These are phyloP conservation scores for Heterocephalus glaber DNA, from an alignment of 2,113 vertebrate genomes.

Conservation along the genomic window DNA sequence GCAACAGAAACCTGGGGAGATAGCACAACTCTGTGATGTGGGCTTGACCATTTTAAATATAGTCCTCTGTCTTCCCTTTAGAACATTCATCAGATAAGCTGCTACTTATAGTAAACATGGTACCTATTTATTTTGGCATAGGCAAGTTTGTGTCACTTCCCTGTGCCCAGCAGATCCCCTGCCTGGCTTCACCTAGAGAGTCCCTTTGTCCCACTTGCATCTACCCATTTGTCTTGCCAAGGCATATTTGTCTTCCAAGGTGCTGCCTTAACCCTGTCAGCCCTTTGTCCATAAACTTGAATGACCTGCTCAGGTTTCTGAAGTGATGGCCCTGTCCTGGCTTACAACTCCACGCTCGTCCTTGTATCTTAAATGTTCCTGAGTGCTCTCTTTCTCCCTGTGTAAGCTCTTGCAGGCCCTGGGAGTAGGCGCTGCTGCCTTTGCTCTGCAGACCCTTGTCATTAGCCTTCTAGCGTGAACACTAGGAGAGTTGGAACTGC, in stretches of 20 bases:
- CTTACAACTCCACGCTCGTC: neutral
- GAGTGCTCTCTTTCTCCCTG: neutral
- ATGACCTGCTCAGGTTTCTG: neutral
- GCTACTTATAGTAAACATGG: neutral
- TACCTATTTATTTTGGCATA: neutral
- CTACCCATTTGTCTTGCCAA: neutral
- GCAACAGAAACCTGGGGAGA: too few species aligned
- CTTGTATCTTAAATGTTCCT: neutral
- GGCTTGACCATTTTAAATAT: neutral
- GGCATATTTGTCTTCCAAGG: neutral
- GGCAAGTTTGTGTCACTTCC: neutral
- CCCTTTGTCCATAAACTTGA: neutral
- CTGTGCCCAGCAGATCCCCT: neutral
- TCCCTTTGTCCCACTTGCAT: neutral
- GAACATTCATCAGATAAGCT: neutral
- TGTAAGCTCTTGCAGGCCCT: neutral
- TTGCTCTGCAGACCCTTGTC: neutral
- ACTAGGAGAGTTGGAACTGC: neutral
- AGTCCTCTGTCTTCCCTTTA: neutral
- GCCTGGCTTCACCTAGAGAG: neutral
- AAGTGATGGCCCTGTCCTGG: neutral
- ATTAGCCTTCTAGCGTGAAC: too few species aligned
- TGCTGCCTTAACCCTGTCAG: neutral
- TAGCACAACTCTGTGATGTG: neutral
- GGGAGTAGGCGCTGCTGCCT: neutral